phyloP scores from a whole-genome alignment of 1,140 invertebrate species.

The Ceratosolen fusciceps region DNA sequence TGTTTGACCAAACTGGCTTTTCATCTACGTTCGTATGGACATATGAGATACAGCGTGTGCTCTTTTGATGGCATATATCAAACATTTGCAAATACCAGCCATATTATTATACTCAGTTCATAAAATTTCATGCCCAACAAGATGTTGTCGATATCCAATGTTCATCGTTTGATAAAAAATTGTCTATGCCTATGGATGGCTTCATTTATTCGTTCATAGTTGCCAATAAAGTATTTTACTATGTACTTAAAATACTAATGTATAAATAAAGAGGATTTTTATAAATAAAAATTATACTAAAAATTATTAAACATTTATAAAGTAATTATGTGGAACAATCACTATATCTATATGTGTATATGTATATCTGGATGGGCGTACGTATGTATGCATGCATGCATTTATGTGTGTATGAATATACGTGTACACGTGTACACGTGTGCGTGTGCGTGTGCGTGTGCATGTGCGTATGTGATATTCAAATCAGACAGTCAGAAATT shows the following conservation, averaged over 20 bases:
- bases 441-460: not conserved
- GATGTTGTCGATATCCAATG: not conserved
- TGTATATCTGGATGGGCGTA: no score
- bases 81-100: slow-evolving; percentile 6
- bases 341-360: no score
- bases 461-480: not conserved
- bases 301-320: not conserved
- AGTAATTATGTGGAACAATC: no score
- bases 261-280: not conserved
- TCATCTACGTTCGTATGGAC: slow-evolving; percentile 8
- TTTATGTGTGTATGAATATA: not conserved
- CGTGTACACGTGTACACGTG: not conserved
- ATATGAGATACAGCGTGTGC: slow-evolving; percentile 15
- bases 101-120: not conserved
- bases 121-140: not conserved
- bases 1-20: slow-evolving; percentile 12
- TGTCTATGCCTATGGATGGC: not conserved
- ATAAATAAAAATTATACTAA: not conserved
- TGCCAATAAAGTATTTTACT: not conserved
- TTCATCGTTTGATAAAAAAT: not conserved
- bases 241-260: not conserved
- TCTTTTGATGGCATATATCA: slow-evolving; percentile 4
- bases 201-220: not conserved
- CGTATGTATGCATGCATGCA: not conserved
- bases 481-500: not conserved